Base-by-base conservation (phyloP, 30 jellyfish, hydroid and myxozoan genomes). In the Chrysaora quinquecirrha region DNA sequence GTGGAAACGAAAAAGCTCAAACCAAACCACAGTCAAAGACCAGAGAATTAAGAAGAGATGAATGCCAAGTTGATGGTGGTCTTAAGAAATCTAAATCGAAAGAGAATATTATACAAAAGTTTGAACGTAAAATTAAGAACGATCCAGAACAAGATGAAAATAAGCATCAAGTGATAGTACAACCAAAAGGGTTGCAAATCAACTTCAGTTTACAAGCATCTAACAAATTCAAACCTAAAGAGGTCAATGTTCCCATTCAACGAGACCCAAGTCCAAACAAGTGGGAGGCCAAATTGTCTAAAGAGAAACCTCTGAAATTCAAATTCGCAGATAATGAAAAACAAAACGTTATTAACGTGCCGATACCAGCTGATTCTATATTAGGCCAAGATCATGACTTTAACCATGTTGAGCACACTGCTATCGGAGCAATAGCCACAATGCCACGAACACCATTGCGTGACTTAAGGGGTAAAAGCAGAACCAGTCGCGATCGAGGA, bases 401-500 rank as follows among this genome's bases (percentile, higher is more conserved):
- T 7, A 75, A 71, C n/a, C 92, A 82, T 66, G 43, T 68, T 34
- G 92, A 82, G 48, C 84, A 82, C 50, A 82, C 92, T 22, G 92
- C 92, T 1, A 82, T 82, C 19, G 92, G 92, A 12, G 92, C 92
- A 16, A 14, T 82, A 11, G 92, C 85, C 46, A 82, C 85, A 16
- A 70, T 70, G 85, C 92, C 92, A 7, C 81, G 92, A 19, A 70
- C 74, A 20, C 84, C 92, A 23, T 65, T 82, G 30, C 69, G 92
- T 33, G 98, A 93, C 23, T 32, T 87, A 80, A 84, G 94, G 35
- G 93, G 94, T 3, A 86, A 82, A 64, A 93, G 91, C 85, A 43
- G 93, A 30, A 89, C 93, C 4, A 76, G 95, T 43, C 87, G 85
- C 22, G 87, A 77, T 38, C 77, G 89, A 12, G 98, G 85, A 30